phyloP scores from a whole-genome alignment of 64 coral and sea anemone species.

The Actinia equina region DNA sequence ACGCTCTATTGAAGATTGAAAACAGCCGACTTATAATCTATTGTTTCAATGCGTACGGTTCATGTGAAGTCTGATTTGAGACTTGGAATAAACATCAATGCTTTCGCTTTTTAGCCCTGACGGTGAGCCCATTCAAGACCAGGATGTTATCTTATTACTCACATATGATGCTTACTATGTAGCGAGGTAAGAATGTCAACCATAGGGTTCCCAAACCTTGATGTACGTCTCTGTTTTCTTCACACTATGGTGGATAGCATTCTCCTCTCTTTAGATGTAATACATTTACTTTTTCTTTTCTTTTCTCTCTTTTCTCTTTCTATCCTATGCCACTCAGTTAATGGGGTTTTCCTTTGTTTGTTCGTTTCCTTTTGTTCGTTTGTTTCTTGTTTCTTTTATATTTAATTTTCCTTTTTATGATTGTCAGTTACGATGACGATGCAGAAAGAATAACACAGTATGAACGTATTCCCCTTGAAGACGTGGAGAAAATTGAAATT shows the following conservation, averaged over 20 bases:
- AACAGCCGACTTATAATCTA: no score
- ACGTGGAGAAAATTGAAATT: constrained; percentile 96
- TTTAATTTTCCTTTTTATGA: background rate
- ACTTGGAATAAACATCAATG: background rate
- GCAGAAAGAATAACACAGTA: constrained; percentile 90
- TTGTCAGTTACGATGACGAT: constrained; percentile 93
- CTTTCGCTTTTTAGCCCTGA: constrained; percentile 46
- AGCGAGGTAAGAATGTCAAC: constrained; percentile 52
- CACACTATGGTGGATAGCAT: no score
- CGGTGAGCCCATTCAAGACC: constrained; percentile 66
- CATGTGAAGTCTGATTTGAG: no score
- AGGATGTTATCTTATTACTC: constrained; percentile 85
- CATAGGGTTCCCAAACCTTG: background rate
- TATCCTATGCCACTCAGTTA: no score
- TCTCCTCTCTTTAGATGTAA: no score
- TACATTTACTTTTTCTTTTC: no score
- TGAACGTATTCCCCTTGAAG: constrained; percentile 65
- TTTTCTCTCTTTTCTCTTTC: no score
- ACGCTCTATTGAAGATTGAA: no score
- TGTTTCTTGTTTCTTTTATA: background rate
- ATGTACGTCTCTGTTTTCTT: no score
- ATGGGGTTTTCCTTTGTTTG: no score
- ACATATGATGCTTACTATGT: constrained; percentile 89
- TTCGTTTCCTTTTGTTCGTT: no score
- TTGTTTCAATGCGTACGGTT: no score